Evolutionary conservation across 2,113 vertebrate species (phyloP).

Genomic region (Sciurus niger): DNA sequence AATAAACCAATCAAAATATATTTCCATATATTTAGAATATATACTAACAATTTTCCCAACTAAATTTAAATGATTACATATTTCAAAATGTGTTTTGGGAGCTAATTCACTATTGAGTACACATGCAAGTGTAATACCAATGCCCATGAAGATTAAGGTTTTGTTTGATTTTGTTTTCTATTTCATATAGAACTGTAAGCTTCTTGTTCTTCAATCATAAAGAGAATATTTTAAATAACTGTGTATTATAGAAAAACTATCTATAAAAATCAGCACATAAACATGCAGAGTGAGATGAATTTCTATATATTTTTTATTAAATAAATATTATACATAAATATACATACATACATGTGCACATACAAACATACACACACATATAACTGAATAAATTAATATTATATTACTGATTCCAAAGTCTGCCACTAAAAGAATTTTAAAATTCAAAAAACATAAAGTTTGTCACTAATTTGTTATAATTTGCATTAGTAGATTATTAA

Average conservation of each 20-base stretch:
- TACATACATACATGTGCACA: too few species aligned
- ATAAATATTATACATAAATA: too few species aligned
- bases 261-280: background rate
- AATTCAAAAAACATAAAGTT: too few species aligned
- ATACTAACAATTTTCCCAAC: background rate
- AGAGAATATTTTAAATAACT: background rate
- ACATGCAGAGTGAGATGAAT: background rate
- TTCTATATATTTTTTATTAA: background rate
- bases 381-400: background rate
- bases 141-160: background rate
- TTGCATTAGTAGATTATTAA: background rate
- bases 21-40: background rate
- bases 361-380: background rate
- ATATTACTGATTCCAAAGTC: background rate
- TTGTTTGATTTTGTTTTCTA: background rate
- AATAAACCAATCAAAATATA: background rate
- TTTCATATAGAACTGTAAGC: background rate
- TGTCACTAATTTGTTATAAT: background rate
- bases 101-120: background rate
- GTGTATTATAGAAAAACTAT: background rate
- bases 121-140: background rate
- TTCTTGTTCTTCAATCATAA: background rate
- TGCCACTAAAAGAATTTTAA: too few species aligned
- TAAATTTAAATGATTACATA: slow-evolving; percentile 9
- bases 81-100: background rate